Conservation (phyloP, 1,140 invertebrate species). For the Gerris buenoi region DNA sequence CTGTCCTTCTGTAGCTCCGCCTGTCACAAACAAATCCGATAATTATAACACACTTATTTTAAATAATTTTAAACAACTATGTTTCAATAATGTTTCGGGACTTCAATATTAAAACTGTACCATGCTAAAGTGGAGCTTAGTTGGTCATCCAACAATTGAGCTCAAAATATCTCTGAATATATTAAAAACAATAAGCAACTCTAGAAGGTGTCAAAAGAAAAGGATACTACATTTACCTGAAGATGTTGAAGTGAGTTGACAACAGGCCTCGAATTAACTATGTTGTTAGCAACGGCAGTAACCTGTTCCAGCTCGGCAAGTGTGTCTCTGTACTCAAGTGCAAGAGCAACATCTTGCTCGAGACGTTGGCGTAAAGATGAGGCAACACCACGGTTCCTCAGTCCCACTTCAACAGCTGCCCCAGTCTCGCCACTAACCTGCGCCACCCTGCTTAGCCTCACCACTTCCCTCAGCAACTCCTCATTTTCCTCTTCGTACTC, state of each 20-base stretch:
- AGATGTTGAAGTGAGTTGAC: constrained; percentile 57
- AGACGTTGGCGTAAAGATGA: constrained; percentile 50
- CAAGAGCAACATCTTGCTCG: constrained; percentile 50
- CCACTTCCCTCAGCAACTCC: constrained; percentile 17
- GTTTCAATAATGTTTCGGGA: too few relatives aligned
- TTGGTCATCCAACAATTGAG: too few relatives aligned
- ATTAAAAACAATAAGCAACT: too few relatives aligned
- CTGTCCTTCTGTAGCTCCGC: constrained; percentile 77
- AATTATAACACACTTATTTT: too few relatives aligned
- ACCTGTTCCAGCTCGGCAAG: constrained; percentile 70
- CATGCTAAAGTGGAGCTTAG: too few relatives aligned
- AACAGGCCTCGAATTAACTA: constrained; percentile 55
- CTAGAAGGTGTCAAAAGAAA: too few relatives aligned
- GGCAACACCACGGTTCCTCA: neutral
- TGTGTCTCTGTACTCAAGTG: constrained; percentile 73
- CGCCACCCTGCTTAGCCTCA: neutral
- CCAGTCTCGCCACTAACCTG: neutral
- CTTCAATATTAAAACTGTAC: too few relatives aligned
- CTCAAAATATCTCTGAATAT: too few relatives aligned
- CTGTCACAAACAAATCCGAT: too few relatives aligned
- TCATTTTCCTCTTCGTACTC: constrained; percentile 18
- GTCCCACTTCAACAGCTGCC: neutral
- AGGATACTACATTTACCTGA: constrained; percentile 35
- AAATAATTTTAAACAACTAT: too few relatives aligned
- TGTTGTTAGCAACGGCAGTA: constrained; percentile 58